phyloP scores from a whole-genome alignment of 2,113 vertebrate genomes.

The Eublepharis macularius region DNA sequence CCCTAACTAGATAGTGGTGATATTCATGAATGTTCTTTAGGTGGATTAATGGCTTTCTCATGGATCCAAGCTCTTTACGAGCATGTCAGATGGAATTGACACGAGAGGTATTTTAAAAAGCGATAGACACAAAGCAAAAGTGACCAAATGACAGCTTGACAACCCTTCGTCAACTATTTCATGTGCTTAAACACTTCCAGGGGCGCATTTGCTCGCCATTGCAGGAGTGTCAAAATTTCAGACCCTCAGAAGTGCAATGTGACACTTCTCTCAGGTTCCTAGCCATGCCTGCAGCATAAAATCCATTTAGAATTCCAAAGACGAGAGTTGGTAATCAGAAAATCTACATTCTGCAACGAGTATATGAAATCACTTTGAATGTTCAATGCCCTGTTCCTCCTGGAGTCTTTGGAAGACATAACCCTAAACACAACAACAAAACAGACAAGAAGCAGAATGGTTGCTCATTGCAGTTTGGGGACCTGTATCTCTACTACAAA shows the following conservation, averaged over 20 bases:
- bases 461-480: no score
- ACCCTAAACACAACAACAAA: neutral
- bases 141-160: conserved; percentile 5
- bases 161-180: conserved; percentile 55
- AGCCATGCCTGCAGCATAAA: neutral
- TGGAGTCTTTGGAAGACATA: neutral
- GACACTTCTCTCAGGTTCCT: neutral
- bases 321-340: neutral
- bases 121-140: neutral
- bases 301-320: neutral
- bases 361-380: neutral
- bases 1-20: conserved; percentile 36
- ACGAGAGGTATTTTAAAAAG: conserved; percentile 9
- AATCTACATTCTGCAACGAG: neutral
- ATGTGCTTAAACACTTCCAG: neutral
- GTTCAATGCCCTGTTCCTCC: neutral
- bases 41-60: conserved; percentile 57
- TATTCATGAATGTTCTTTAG: conserved; percentile 42
- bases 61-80: conserved; percentile 41
- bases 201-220: neutral
- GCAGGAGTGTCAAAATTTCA: neutral
- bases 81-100: conserved; percentile 56
- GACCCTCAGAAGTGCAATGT: neutral
- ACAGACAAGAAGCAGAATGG: no score
- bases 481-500: no score